Evolutionary conservation across 2,113 vertebrate species (phyloP).

Genomic region (Oreochromis aureus): DNA sequence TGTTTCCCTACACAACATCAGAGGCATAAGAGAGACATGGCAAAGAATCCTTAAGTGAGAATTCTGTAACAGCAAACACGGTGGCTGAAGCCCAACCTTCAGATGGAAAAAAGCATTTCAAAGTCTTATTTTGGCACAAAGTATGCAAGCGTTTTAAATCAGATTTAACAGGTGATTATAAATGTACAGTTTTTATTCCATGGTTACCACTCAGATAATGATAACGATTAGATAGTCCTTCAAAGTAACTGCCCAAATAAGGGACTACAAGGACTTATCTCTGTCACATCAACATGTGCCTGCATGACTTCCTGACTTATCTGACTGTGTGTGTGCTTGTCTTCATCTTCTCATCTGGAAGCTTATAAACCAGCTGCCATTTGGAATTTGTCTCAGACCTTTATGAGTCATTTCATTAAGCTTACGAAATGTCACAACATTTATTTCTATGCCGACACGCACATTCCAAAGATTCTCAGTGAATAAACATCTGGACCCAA

Average conservation of each 20-base stretch:
- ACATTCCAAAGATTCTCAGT: background rate
- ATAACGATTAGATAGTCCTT: background rate
- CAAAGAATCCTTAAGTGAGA: background rate
- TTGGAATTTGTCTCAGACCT: background rate
- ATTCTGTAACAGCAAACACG: background rate
- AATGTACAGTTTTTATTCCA: background rate
- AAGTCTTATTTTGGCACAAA: background rate
- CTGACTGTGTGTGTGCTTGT: background rate
- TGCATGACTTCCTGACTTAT: background rate
- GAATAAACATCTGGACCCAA: background rate
- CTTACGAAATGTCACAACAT: accelerated
- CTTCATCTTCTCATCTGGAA: background rate
- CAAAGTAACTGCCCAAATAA: background rate
- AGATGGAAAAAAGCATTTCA: background rate
- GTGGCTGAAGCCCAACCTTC: background rate
- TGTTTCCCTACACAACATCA: background rate
- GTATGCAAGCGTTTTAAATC: background rate
- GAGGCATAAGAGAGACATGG: background rate
- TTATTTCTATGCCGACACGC: background rate
- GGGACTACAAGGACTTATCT: background rate
- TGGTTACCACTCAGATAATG: background rate
- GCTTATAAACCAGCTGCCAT: background rate
- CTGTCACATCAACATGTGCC: background rate
- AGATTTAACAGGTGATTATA: background rate
- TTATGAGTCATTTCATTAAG: background rate